Base-by-base conservation (phyloP, 2,888 invertebrate species). In the Euspilapteryx auroguttella region DNA sequence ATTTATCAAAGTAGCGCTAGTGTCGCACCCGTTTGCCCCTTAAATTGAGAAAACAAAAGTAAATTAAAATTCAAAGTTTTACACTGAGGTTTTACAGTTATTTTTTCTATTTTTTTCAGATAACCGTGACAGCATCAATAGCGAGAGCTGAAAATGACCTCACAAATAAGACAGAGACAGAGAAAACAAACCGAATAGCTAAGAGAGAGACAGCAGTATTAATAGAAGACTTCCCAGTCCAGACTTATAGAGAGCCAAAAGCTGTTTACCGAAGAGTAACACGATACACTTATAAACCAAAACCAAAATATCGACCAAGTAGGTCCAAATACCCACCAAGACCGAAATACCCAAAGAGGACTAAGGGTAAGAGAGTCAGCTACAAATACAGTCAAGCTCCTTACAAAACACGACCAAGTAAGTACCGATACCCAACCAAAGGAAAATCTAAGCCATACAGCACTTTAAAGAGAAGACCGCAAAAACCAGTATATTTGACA, bases 181-280 rank as follows among this genome's bases (percentile, higher is more conserved):
- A 32, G 24, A n/a, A 24, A 24, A 35, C 35, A 7, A 42, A 37
- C 27, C 34, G 41, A 35, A 26, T 55, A 5, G 38, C 28, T 2
- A 61, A 55, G 43, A 45, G 66, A 36, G 62, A 64, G 14, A 44
- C 64, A 12, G 43, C 58, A 4, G 17, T 68, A 10, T 27, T 64
- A n/a, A 38, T 68, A 32, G 57, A 62, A 24, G 46, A 40, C 27
- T 49, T 41, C 27, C 53, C 57, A 1, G 21, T 45, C n/a, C 55
- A 58, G 8, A 17, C 5, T 8, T 17, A 5, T 8, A 5, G 37
- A 27, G 41, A 42, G 25, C 48, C 47, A 1, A 57, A 55, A 32
- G 46, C 64, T 0, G 47, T 64, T 11, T 64, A 58, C 36, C 52
- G 55, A 31, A 45, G 54, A 33, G 33, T 53, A 27, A 48, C 53